Percentiles rank a stretch among this genome's conserved stretches.
Conservation (phyloP, 2,797 vertebrate species). For the Spatula clypeata region DNA sequence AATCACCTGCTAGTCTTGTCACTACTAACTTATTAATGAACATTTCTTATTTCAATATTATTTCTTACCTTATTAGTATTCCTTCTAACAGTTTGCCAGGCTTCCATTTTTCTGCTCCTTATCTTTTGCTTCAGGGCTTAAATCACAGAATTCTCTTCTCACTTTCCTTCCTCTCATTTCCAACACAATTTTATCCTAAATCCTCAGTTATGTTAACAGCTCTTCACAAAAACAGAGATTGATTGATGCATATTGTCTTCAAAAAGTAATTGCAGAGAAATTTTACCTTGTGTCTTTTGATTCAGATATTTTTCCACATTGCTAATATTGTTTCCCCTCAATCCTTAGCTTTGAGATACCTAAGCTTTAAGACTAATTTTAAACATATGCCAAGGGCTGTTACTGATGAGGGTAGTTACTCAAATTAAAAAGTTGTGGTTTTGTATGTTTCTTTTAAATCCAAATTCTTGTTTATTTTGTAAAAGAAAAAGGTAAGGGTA, state of each 20-base stretch:
- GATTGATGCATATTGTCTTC: neutral
- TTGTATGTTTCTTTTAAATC: neutral
- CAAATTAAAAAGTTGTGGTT: neutral
- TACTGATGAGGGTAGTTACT: neutral
- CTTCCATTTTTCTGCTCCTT: neutral
- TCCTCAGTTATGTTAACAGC: neutral
- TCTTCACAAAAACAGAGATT: neutral
- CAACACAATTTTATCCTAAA: neutral
- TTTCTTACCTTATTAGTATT: neutral
- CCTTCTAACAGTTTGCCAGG: neutral
- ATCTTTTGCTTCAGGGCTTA: neutral
- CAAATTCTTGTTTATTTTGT: neutral
- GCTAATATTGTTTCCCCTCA: neutral
- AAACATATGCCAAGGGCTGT: fast-evolving
- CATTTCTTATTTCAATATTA: neutral
- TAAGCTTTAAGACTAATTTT: neutral
- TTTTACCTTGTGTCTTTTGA: neutral
- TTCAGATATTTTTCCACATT: neutral
- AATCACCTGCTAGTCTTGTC: neutral
- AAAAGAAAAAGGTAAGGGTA: fast-evolving
- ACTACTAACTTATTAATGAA: neutral
- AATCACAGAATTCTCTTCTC: neutral
- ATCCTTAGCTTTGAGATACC: fast-evolving
- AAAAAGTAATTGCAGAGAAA: neutral
- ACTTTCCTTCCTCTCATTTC: neutral